Evolutionary conservation across 1,140 invertebrate genomes (phyloP).

Genomic region (Ceratitis capitata): DNA sequence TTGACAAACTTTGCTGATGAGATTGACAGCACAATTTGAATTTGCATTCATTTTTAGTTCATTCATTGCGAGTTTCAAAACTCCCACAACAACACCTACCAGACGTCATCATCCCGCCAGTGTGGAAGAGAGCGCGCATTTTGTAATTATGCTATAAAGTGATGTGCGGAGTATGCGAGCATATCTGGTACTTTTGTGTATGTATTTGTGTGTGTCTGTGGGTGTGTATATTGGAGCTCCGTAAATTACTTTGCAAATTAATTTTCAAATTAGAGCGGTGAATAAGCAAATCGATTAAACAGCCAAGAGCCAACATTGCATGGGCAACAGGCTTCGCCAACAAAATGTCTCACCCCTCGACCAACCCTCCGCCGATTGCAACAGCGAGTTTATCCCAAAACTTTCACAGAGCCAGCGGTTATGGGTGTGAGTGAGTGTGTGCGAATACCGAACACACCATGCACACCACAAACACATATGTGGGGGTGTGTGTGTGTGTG

Average conservation of each 20-base stretch:
- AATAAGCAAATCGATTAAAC: constrained; percentile 22
- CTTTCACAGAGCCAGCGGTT: neutral
- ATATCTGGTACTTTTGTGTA: too few species aligned
- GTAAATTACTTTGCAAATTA: constrained; percentile 29
- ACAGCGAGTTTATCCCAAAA: neutral
- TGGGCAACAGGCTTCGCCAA: too few species aligned
- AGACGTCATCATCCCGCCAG: neutral
- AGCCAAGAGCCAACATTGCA: too few species aligned
- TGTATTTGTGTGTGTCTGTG: neutral
- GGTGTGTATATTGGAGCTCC: neutral
- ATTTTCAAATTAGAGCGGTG: constrained; percentile 30
- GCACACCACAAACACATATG: neutral
- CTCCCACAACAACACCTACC: too few species aligned
- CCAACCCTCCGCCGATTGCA: neutral
- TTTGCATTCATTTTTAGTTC: neutral
- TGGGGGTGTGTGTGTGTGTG: neutral
- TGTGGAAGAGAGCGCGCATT: too few species aligned
- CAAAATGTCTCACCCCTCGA: too few species aligned
- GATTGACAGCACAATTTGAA: constrained; percentile 23
- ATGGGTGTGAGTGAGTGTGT: too few species aligned
- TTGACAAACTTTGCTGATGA: neutral
- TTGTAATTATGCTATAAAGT: neutral
- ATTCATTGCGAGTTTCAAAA: neutral
- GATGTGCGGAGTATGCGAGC: too few species aligned
- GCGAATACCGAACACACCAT: neutral